Base-by-base conservation (phyloP, 1,140 invertebrate species). In the Drosophila truncata region DNA sequence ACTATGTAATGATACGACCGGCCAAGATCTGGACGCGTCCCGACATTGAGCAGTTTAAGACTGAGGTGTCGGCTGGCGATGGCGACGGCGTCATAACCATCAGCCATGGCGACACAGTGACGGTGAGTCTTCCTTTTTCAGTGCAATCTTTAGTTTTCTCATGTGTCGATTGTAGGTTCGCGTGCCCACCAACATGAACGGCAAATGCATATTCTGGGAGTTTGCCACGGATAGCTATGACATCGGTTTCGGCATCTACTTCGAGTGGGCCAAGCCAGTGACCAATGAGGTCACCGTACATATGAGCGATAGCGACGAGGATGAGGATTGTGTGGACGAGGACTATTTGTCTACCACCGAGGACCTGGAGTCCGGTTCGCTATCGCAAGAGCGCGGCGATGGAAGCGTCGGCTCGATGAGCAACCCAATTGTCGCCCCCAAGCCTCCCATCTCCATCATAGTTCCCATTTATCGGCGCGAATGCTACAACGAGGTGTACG, bases 161-260 rank as follows among this genome's bases (percentile, higher is more conserved):
- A 55, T 9, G 33, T 20, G 11, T 2, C 9, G n/a, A 6, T 31
- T 13, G n/a, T 31, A 92, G 91, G 91, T 99, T 2, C 94, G 99
- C 61, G 99, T 99, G 27, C 99, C 99, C 16, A 99, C 99, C 1
- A 98, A 99, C 93, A 95, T 97, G 77, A 97, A 98, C 88, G 99
- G 99, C 1, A 96, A 96, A 2, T 97, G 97, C 90, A 93, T 99
- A n/a, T 99, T 98, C 93, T 99, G 99, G 99, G 99, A 99, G 94
- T 99, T 99, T 93, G 98, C 98, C 10, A 99, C 99, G 0, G 99
- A 99, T 93, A 96, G 96, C 85, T 99, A 99, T 93, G 99, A 99
- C 92, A 98, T 99, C 85, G 99, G 98, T 52, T 99, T 99, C 94
- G 99, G 99, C 8, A 95, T 99, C 46, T 99, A 97, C 93, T 99